Evolutionary conservation across 2,113 vertebrate species (phyloP).

Genomic region (Fregata magnificens): DNA sequence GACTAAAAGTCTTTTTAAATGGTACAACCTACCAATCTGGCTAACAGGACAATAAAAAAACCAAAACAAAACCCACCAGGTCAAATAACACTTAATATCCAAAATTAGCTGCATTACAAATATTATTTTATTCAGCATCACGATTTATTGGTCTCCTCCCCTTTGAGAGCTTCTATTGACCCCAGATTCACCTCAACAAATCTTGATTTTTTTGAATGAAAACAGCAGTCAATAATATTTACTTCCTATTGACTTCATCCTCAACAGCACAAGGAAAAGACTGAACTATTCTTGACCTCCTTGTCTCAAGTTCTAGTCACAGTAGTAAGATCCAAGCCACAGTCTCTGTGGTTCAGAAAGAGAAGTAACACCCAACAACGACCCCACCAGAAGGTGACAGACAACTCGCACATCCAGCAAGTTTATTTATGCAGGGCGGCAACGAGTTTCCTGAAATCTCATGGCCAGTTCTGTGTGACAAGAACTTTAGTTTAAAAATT

Average conservation of each 20-base stretch:
- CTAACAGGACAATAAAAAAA: background rate
- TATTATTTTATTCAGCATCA: slow-evolving; percentile 31
- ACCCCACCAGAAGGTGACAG: background rate
- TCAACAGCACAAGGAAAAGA: slow-evolving; percentile 25
- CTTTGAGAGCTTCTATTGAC: slow-evolving; percentile 40
- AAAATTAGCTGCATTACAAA: slow-evolving; percentile 30
- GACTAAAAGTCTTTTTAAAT: background rate
- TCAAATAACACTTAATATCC: background rate
- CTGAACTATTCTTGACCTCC: slow-evolving; percentile 55
- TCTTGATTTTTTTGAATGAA: slow-evolving; percentile 66
- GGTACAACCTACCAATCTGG: background rate
- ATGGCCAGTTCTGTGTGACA: background rate
- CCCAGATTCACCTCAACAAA: slow-evolving; percentile 61
- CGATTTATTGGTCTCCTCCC: slow-evolving; percentile 44
- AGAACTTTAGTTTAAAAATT: background rate
- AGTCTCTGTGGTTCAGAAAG: background rate
- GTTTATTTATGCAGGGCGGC: background rate
- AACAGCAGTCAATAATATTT: slow-evolving; percentile 66
- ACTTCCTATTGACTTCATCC: slow-evolving; percentile 48
- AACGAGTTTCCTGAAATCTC: background rate
- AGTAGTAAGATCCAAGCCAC: background rate
- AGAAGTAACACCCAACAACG: background rate
- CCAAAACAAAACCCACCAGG: background rate
- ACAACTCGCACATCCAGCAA: background rate
- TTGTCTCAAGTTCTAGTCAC: background rate